Evolutionary conservation across 1,140 invertebrate genomes (phyloP), one percentile per base, ranked within the genome.

Genomic region (Eueides isabella): DNA sequence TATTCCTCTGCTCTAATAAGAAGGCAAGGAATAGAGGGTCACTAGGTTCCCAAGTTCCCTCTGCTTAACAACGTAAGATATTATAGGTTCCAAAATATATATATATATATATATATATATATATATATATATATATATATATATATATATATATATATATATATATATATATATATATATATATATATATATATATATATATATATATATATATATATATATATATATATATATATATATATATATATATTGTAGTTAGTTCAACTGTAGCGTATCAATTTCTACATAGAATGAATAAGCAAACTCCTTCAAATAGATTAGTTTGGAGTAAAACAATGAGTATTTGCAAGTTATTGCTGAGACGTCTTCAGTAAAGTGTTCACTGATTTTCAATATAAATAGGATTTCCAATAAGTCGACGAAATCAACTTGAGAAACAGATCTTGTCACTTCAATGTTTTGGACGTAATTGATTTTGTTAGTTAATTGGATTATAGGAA

Each of bases 291-390:
- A 44, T 44, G 19, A 44, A 44, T 44, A 44, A n/a, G 2, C 41
- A 44, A 55, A 55, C 48, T 55, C 9, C 48, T 55, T 55, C 16
- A 55, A 19, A 26, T 55, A 55, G 19, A 55, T 55, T 55, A 55
- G 19, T 55, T 55, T 55, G 19, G 5, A 23, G 19, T 55, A 55
- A 55, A 55, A 55, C 48, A 55, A 55, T 55, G 48, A 55, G 11
- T 26, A 23, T 26, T 55, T 26, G 48, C 48, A 55, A 26, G 48
- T 55, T 55, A 55, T 55, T 55, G 23, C 48, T 4, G 48, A 23
- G 48, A 55, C 12, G 12, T 55, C 48, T 55, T 55, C 48, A 19
- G 23, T 26, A 12, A 55, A 26, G 48, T 55, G n/a, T 48, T 48
- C 9, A 7, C n/a, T 48, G 48, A 55, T 55, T 23, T 55, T 55